Evolutionary conservation across 1,140 invertebrate species (phyloP), one percentile per base, ranked within the genome.

Genomic region (Habropoda laboriosa): DNA sequence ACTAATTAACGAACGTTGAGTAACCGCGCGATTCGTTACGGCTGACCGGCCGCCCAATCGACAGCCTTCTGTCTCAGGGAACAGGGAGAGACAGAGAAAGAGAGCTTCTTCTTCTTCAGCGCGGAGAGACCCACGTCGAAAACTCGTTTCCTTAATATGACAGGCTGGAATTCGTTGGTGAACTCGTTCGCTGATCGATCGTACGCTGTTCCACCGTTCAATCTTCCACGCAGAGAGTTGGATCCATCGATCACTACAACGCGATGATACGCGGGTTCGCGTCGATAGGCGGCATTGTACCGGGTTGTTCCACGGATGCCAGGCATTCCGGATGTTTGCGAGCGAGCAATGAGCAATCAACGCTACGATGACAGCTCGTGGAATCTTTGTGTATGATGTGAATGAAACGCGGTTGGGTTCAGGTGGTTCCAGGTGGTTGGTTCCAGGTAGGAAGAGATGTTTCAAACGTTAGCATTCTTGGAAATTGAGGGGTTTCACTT

Each of bases 1-100:
- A 85, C 88, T 90, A 90, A 91, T 90, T 91, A 91, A 91, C 81
- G 85, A 68, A 89, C 83, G 82, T 88, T 90, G 87, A 79, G 83
- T 82, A 66, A 81, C 68, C 70, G 71, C 61, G 64, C 81, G 72
- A 76, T 70, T 79, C 70, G 63, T 64, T 79, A 73, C 24, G 45
- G 18, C 21, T 42, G 67, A 53, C 45, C 57, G 57, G 21, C 45
- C 57, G 57, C 27, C 71, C 71, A 30, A 71, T 72, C 75, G 32
- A 18, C 67, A 61, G 76, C 42, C 32, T 57, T 21, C 51, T 38
- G 67, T n/a, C n/a, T n/a, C n/a, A n/a, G n/a, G n/a, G n/a, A n/a
- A n/a, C n/a, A n/a, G n/a, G n/a, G n/a, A n/a, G n/a, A n/a, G n/a
- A n/a, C n/a, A n/a, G n/a, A n/a, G n/a, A n/a, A n/a, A n/a, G 76